A percentile compares a stretch with the other conserved stretches of the same genome.
These are phyloP conservation scores for Psammodynastes pulverulentus DNA, from an alignment of 2,113 vertebrate genomes.

Conservation along the genomic window DNA sequence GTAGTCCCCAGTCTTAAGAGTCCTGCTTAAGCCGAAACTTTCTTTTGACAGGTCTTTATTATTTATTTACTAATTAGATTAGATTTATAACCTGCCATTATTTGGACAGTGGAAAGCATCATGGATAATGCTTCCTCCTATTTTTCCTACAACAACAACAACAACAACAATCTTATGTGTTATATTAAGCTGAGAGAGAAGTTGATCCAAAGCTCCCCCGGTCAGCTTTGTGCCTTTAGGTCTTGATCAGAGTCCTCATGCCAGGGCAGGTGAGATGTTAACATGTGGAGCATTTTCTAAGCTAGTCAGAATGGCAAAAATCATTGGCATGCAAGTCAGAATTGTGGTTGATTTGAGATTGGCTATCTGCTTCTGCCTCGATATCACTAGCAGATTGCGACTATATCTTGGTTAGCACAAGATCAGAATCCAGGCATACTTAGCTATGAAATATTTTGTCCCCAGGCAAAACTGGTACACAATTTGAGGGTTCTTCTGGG, in stretches of 20 bases:
- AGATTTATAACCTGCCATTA: not conserved
- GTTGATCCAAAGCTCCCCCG: not conserved
- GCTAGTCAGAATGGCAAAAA: not conserved
- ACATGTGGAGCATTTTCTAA: not conserved
- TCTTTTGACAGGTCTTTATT: not conserved
- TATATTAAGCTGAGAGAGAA: not conserved
- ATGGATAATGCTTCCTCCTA: not conserved
- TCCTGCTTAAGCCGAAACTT: not conserved
- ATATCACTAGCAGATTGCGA: not conserved
- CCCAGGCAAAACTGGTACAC: not conserved
- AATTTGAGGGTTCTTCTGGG: not conserved
- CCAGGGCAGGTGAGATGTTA: not conserved
- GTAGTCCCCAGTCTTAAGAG: not conserved
- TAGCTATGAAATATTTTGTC: not conserved
- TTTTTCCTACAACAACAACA: not conserved
- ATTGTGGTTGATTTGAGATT: not conserved
- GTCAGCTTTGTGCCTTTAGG: not conserved
- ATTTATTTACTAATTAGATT: not conserved
- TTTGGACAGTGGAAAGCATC: not conserved
- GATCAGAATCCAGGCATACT: not conserved
- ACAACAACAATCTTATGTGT: not conserved
- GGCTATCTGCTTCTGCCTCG: not conserved
- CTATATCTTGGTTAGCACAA: not conserved
- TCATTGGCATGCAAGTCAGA: not conserved
- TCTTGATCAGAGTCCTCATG: not conserved